These are phyloP conservation scores for Morpho helenor DNA, from an alignment of 2,888 invertebrate genomes.

Conservation along the genomic window DNA sequence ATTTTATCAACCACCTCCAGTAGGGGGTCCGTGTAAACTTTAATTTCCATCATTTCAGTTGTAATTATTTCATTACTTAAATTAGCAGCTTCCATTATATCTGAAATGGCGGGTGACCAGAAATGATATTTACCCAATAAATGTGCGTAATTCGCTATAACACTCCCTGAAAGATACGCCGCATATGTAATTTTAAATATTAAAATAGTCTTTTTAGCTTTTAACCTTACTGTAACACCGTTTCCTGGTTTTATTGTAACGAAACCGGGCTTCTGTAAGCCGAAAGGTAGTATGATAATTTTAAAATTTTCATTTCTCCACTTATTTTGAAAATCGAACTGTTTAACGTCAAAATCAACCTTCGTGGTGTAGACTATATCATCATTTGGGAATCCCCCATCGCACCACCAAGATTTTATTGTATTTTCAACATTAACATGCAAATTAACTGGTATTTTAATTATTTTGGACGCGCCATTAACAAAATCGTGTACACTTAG, in stretches of 20 bases:
- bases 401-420: constrained; percentile 43
- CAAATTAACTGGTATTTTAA: constrained; percentile 34
- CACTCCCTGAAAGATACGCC: constrained; percentile 43
- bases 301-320: constrained; percentile 44
- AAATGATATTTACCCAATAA: constrained; percentile 58
- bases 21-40: constrained; percentile 47
- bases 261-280: constrained; percentile 33
- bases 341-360: constrained; percentile 38
- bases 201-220: constrained; percentile 42
- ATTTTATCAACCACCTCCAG: constrained; percentile 41
- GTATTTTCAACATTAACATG: constrained; percentile 39
- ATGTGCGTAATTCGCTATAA: constrained; percentile 47
- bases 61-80: constrained; percentile 49
- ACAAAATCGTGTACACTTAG: constrained; percentile 41
- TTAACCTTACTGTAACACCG: constrained; percentile 37
- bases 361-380: constrained; percentile 38
- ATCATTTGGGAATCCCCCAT: constrained; percentile 42
- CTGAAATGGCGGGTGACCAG: constrained; percentile 47
- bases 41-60: constrained; percentile 46
- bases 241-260: constrained; percentile 42
- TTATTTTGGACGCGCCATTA: constrained; percentile 42
- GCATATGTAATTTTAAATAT: constrained; percentile 43
- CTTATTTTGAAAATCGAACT: constrained; percentile 35
- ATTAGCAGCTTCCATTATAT: constrained; percentile 50
- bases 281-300: constrained; percentile 34